These are phyloP conservation scores for Cataglyphis albicans DNA, from an alignment of 2,888 invertebrate species.

Conservation along the genomic window DNA sequence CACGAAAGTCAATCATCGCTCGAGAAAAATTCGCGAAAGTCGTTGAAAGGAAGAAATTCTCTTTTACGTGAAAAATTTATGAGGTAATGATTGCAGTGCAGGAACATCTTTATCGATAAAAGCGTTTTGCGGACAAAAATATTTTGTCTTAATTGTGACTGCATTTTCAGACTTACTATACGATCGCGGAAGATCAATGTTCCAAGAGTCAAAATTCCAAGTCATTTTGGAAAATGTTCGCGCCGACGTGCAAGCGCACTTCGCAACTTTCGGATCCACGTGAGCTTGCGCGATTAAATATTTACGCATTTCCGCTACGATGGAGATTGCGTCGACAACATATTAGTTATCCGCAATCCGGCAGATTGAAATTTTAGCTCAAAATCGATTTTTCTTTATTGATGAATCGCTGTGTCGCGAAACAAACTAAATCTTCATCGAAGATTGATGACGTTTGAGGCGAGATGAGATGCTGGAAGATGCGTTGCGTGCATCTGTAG, in stretches of 20 bases:
- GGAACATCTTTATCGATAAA: conserved; percentile 34
- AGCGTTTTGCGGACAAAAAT: neutral
- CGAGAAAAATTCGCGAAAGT: conserved; percentile 8
- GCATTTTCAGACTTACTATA: conserved; percentile 55
- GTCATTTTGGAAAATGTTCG: conserved; percentile 50
- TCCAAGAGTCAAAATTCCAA: conserved; percentile 8
- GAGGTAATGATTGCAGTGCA: conserved; percentile 28
- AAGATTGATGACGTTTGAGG: neutral
- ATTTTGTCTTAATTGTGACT: conserved; percentile 58
- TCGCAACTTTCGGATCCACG: conserved; percentile 58
- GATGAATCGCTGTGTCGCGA: neutral
- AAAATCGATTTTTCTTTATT: conserved; percentile 6
- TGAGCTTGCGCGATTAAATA: conserved; percentile 13
- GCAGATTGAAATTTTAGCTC: neutral
- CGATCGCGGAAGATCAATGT: conserved; percentile 49
- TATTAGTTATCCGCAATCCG: neutral
- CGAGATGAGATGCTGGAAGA: neutral
- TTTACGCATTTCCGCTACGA: conserved; percentile 38
- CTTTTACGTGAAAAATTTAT: neutral
- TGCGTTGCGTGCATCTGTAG: conserved; percentile 45
- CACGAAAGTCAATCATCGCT: conserved; percentile 25
- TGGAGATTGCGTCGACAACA: conserved; percentile 26
- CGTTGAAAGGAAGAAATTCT: neutral
- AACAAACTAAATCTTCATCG: neutral
- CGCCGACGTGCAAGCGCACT: conserved; percentile 67